These are phyloP conservation scores for Baryphthengus martii DNA, from an alignment of 2,113 vertebrate species.

Conservation along the genomic window DNA sequence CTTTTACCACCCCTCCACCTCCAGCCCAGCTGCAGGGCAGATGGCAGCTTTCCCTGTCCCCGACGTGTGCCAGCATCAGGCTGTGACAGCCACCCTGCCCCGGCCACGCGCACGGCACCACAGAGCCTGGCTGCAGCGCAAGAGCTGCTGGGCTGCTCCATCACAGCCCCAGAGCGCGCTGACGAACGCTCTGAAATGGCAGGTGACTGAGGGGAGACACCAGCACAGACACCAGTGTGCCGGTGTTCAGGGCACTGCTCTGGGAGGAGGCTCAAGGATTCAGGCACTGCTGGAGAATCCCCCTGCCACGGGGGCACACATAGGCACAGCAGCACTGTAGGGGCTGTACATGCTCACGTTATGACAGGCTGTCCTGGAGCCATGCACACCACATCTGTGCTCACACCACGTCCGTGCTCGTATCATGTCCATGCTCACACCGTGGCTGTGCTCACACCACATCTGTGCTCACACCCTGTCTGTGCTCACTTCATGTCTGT, in stretches of 20 bases:
- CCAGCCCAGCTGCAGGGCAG: background rate
- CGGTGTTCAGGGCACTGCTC: background rate
- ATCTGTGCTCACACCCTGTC: no score
- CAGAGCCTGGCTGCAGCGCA: background rate
- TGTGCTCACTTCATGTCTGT: background rate
- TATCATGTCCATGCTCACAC: background rate
- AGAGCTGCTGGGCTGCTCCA: background rate
- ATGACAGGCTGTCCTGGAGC: background rate
- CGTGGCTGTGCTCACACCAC: accelerated
- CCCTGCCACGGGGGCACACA: accelerated
- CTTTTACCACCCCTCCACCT: background rate
- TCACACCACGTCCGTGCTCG: background rate
- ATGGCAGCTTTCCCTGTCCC: background rate
- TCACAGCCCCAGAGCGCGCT: accelerated
- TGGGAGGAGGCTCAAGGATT: accelerated
- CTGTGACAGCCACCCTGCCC: background rate
- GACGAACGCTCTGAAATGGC: no score
- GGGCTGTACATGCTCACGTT: accelerated
- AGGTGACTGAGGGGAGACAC: background rate
- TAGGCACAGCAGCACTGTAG: no score
- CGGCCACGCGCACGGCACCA: accelerated
- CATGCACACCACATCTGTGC: accelerated
- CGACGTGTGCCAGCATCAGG: accelerated
- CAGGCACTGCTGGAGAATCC: background rate
- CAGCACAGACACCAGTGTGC: accelerated